Conservation (phyloP, 1,140 invertebrate species). For the Coptotermes formosanus region DNA sequence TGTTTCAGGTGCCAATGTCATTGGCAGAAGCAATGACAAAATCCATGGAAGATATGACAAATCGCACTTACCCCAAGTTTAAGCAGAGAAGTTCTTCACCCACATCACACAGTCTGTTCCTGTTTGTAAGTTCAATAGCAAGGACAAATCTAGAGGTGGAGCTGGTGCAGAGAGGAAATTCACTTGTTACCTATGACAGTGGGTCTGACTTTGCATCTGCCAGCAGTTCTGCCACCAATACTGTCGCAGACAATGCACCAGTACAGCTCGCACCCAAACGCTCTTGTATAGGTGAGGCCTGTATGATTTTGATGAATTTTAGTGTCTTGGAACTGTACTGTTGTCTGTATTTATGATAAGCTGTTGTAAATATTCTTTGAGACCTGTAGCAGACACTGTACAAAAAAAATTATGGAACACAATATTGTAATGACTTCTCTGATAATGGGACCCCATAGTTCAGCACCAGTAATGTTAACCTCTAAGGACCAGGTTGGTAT, state of each 20-base stretch:
- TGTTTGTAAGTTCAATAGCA: slow-evolving; percentile 88
- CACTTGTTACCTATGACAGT: slow-evolving; percentile 54
- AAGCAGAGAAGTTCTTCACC: slow-evolving; percentile 56
- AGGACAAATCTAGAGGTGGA: slow-evolving; percentile 92
- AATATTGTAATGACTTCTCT: too few species aligned
- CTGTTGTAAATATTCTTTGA: too few species aligned
- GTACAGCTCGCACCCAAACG: slow-evolving; percentile 62
- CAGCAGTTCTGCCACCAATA: not conserved
- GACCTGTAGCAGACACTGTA: too few species aligned
- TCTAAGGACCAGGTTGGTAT: too few species aligned
- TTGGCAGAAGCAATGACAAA: slow-evolving; percentile 77
- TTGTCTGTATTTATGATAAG: too few species aligned
- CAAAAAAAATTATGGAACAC: too few species aligned
- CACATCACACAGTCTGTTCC: slow-evolving; percentile 70
- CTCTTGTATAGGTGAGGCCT: slow-evolving; percentile 75
- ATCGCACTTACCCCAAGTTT: slow-evolving; percentile 67
- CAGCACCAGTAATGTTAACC: too few species aligned
- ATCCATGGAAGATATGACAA: slow-evolving; percentile 93
- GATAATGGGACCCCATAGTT: too few species aligned
- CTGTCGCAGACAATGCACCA: not conserved
- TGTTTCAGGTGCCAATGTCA: slow-evolving; percentile 27
- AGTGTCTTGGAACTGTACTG: not conserved
- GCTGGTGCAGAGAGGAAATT: slow-evolving; percentile 81
- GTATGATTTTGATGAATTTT: not conserved
- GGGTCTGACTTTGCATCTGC: slow-evolving; percentile 12